Evolutionary conservation across 1,140 invertebrate genomes (phyloP).

Genomic region (Dryas iulia): DNA sequence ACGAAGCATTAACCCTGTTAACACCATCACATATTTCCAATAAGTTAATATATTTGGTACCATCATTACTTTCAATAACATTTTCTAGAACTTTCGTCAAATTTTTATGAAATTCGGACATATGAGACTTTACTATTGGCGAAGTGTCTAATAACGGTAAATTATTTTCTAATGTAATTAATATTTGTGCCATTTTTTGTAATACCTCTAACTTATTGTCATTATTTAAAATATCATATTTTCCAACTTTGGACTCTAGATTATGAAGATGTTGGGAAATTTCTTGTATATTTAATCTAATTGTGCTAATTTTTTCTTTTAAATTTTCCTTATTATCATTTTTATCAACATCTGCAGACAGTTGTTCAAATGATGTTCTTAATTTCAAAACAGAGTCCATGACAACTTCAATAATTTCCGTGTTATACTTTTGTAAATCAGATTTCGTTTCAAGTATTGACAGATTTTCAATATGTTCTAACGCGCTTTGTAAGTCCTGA

Average conservation of each 20-base stretch:
- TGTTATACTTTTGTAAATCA: slow-evolving; percentile 60
- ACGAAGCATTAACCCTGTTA: slow-evolving; percentile 52
- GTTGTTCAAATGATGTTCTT: slow-evolving; percentile 62
- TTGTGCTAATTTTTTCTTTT: slow-evolving; percentile 46
- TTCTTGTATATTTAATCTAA: slow-evolving; percentile 58
- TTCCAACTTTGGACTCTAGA: slow-evolving; percentile 54
- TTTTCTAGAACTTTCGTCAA: slow-evolving; percentile 74
- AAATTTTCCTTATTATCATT: slow-evolving; percentile 44
- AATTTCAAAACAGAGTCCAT: slow-evolving; percentile 65
- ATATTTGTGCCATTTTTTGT: slow-evolving; percentile 78
- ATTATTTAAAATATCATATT: slow-evolving; percentile 62
- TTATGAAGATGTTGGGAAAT: slow-evolving; percentile 53
- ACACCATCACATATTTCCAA: slow-evolving; percentile 65
- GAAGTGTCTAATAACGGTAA: slow-evolving; percentile 48
- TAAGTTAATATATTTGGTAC: slow-evolving; percentile 60
- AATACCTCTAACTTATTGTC: slow-evolving; percentile 76
- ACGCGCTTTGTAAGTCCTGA: slow-evolving; percentile 76
- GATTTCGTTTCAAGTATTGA: slow-evolving; percentile 58
- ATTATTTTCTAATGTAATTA: slow-evolving; percentile 73
- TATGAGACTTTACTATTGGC: slow-evolving; percentile 45
- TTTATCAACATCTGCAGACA: slow-evolving; percentile 49
- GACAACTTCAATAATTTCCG: slow-evolving; percentile 66
- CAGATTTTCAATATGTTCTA: slow-evolving; percentile 72
- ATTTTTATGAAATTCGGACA: slow-evolving; percentile 63
- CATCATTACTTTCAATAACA: slow-evolving; percentile 71